Conservation (phyloP, 2,113 vertebrate species). For the Poicephalus meyeri region DNA sequence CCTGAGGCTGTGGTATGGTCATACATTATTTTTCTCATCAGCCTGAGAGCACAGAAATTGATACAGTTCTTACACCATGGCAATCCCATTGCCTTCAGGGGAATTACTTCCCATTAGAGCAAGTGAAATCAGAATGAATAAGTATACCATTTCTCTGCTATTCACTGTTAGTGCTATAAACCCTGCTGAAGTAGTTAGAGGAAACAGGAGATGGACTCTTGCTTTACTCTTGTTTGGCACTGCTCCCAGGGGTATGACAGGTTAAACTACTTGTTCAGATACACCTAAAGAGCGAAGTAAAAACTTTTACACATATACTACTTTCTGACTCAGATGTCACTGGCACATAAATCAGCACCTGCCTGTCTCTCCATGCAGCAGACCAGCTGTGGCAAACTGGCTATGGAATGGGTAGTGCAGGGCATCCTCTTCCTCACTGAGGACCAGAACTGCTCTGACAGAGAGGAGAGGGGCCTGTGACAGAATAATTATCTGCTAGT, state of each 20-base stretch:
- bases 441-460: background rate
- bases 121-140: background rate
- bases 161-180: background rate
- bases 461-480: background rate
- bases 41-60: background rate
- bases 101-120: background rate
- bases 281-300: background rate
- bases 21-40: background rate
- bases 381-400: background rate
- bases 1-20: background rate
- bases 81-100: background rate
- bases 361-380: background rate
- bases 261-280: background rate
- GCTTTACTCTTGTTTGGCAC: background rate
- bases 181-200: background rate
- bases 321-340: background rate
- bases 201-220: background rate
- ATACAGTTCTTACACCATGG: background rate
- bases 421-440: background rate
- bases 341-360: background rate
- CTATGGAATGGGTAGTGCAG: background rate
- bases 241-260: background rate
- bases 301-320: background rate
- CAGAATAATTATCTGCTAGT: background rate
- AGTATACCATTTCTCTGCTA: background rate